A percentile compares a stretch with the other conserved stretches of the same genome.
Evolutionary conservation across 1,140 invertebrate genomes (phyloP).

Genomic region (Micrasema longulum): DNA sequence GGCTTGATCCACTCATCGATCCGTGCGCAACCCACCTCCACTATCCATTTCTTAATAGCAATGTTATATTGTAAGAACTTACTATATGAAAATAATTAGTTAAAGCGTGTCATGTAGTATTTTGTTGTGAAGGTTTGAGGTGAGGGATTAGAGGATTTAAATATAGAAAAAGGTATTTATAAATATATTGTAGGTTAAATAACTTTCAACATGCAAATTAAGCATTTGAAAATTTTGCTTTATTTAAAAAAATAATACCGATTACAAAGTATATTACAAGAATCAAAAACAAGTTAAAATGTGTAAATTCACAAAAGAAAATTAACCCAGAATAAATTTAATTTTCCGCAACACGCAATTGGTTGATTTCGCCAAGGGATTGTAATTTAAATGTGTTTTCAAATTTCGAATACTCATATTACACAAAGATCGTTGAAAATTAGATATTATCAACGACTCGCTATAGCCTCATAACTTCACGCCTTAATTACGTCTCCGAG

Average conservation of each 20-base stretch:
- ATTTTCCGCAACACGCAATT: conserved; percentile 40
- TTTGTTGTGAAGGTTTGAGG: no score
- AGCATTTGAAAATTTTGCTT: not conserved
- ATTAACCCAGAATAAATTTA: conserved; percentile 27
- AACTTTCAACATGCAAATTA: no score
- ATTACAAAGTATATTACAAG: not conserved
- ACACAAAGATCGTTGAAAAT: conserved; percentile 25
- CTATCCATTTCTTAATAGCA: no score
- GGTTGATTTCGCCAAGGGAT: conserved; percentile 27
- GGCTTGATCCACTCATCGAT: no score
- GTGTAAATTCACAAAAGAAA: conserved; percentile 37
- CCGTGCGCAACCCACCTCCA: no score
- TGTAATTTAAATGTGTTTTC: conserved; percentile 10
- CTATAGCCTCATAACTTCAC: not conserved
- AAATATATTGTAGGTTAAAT: no score
- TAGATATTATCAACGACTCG: conserved; percentile 1
- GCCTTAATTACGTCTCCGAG: not conserved
- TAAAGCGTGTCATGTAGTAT: no score
- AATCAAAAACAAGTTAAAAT: conserved; percentile 20
- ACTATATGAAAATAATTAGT: no score
- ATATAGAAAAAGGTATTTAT: no score
- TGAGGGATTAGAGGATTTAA: no score
- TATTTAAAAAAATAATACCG: not conserved
- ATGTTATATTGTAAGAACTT: no score
- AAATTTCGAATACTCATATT: conserved; percentile 25